phyloP scores from a whole-genome alignment of 2,888 invertebrate species.

The Chymomyza fuscimana region DNA sequence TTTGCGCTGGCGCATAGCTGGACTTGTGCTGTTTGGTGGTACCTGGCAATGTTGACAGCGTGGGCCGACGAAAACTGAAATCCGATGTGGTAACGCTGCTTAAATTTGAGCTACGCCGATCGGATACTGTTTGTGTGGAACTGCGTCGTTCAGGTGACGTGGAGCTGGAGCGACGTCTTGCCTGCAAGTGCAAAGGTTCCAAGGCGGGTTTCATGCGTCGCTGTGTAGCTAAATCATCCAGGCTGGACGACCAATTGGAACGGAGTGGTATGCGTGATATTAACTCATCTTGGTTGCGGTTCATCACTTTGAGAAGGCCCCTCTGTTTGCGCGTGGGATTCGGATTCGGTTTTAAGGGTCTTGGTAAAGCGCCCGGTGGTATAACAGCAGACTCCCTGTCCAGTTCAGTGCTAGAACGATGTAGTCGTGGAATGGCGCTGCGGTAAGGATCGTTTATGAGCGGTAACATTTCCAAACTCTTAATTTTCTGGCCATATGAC shows the following conservation, averaged over 20 bases:
- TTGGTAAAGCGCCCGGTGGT: constrained; percentile 69
- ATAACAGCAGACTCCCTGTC: constrained; percentile 60
- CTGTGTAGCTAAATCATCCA: constrained; percentile 69
- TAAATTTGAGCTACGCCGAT: constrained; percentile 77
- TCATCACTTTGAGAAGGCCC: constrained; percentile 76
- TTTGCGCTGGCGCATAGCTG: constrained; percentile 36
- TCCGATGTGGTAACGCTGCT: constrained; percentile 78
- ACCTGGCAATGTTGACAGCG: constrained; percentile 63
- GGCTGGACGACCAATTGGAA: constrained; percentile 73
- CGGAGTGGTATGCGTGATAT: constrained; percentile 66
- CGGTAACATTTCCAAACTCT: constrained; percentile 75
- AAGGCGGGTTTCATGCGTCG: constrained; percentile 44
- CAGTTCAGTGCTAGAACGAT: constrained; percentile 71
- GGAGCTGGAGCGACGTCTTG: constrained; percentile 74
- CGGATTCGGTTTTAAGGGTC: constrained; percentile 68
- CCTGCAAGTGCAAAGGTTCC: constrained; percentile 47
- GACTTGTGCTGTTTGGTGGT: constrained; percentile 57
- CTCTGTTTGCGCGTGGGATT: constrained; percentile 79
- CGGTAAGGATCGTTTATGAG: constrained; percentile 72
- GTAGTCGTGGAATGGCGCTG: constrained; percentile 72
- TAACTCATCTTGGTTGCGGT: constrained; percentile 68
- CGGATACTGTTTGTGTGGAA: constrained; percentile 78
- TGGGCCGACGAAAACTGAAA: constrained; percentile 76
- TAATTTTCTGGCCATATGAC: constrained; percentile 50
- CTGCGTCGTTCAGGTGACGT: constrained; percentile 78